Conservation (phyloP, 2,888 invertebrate genomes). For the Nasonovia ribisnigri region DNA sequence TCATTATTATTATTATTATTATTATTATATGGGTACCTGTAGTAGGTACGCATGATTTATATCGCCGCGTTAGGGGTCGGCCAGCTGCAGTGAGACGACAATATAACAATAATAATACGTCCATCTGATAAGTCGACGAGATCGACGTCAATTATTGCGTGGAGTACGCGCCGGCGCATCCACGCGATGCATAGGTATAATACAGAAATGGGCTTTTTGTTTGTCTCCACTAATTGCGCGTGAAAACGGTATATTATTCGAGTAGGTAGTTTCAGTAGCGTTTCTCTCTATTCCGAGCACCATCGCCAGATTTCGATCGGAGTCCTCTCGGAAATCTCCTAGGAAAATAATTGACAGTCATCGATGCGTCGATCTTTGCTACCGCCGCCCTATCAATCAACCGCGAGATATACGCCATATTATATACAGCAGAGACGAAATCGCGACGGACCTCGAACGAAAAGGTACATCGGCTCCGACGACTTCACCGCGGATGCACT, state of each 20-base stretch:
- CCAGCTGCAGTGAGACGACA: background rate
- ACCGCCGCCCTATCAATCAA: slow-evolving; percentile 14
- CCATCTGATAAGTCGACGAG: background rate
- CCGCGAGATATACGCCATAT: background rate
- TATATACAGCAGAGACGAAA: background rate
- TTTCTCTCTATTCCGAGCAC: background rate
- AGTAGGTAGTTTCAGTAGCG: background rate
- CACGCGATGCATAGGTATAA: background rate
- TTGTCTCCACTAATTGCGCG: slow-evolving; percentile 6
- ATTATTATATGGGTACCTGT: background rate
- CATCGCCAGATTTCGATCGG: slow-evolving; percentile 32
- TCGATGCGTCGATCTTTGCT: background rate
- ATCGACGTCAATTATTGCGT: background rate
- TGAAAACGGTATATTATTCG: slow-evolving; percentile 10
- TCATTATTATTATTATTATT: background rate
- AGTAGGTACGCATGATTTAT: background rate
- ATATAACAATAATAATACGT: background rate
- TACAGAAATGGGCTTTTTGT: slow-evolving; percentile 7
- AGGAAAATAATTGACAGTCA: slow-evolving; percentile 50
- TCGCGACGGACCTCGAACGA: background rate
- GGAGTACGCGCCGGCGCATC: background rate
- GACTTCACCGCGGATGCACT: background rate
- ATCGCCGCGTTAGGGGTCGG: background rate
- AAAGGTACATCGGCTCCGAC: background rate
- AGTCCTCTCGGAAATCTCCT: background rate